phyloP scores from a whole-genome alignment of 2,888 invertebrate genomes.

The Ophion obscuratus region DNA sequence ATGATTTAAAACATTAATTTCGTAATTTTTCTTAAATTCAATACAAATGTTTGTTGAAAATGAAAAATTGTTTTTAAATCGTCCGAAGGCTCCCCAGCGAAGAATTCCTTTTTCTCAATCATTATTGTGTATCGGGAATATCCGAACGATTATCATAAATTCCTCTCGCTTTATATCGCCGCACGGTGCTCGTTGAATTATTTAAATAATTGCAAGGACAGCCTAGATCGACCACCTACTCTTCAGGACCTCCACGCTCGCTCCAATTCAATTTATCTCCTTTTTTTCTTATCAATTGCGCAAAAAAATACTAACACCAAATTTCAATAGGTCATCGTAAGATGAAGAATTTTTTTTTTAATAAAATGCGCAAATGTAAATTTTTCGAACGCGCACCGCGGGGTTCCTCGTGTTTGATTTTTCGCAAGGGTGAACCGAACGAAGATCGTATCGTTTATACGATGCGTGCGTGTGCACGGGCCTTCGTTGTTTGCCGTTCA shows the following conservation, averaged over 20 bases:
- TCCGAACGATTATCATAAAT: conserved; percentile 36
- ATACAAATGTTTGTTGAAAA: background rate
- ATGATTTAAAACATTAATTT: too few relatives aligned
- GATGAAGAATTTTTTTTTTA: background rate
- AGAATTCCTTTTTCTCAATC: background rate
- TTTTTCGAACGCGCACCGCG: background rate
- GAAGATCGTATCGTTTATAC: conserved; percentile 16
- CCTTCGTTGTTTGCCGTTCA: conserved; percentile 40
- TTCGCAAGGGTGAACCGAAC: conserved; percentile 3
- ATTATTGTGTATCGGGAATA: conserved; percentile 7
- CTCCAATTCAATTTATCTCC: conserved; percentile 5
- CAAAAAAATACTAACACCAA: background rate
- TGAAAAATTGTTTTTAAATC: too few relatives aligned
- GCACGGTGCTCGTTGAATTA: conserved; percentile 26
- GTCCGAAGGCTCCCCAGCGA: too few relatives aligned
- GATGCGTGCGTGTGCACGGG: conserved; percentile 1
- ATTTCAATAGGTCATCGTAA: background rate
- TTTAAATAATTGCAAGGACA: conserved; percentile 39
- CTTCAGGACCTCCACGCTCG: conserved; percentile 11
- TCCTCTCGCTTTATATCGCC: background rate
- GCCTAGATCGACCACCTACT: conserved; percentile 48
- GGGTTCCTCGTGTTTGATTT: conserved; percentile 22
- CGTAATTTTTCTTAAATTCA: too few relatives aligned
- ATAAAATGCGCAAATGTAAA: background rate
- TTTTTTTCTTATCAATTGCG: background rate